Conservation (phyloP, 2,888 invertebrate genomes). For the Mesochorus sp. region DNA sequence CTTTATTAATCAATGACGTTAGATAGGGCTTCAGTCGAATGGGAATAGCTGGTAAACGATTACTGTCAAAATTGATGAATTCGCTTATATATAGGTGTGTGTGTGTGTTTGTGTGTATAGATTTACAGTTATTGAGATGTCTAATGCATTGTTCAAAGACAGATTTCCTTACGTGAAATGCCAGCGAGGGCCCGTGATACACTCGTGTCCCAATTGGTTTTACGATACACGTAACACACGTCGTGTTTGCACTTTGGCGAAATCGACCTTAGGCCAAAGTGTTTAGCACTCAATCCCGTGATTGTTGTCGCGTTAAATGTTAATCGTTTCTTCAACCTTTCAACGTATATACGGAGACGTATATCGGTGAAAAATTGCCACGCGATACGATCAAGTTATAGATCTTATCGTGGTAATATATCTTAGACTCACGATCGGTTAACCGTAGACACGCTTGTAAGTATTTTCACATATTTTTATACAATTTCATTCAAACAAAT, state of each 20-base stretch:
- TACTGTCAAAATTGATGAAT: conserved; percentile 13
- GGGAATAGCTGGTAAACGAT: conserved; percentile 17
- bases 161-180: not conserved
- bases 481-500: not conserved
- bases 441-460: too few relatives aligned
- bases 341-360: not conserved
- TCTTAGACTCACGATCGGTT: not conserved
- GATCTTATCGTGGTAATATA: not conserved
- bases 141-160: not conserved
- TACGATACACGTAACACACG: not conserved
- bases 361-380: conserved; percentile 1
- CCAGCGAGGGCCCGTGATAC: not conserved
- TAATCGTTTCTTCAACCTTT: conserved; percentile 21
- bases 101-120: too few relatives aligned
- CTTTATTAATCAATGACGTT: conserved; percentile 30
- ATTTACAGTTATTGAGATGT: not conserved
- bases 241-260: not conserved
- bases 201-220: not conserved
- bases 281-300: not conserved
- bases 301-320: conserved; percentile 1
- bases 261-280: conserved; percentile 4
- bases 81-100: not conserved
- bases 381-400: not conserved
- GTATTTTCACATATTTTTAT: conserved; percentile 1
- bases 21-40: conserved; percentile 1